Conservation (phyloP, 2,113 vertebrate species). For the Onychostruthus taczanowskii region DNA sequence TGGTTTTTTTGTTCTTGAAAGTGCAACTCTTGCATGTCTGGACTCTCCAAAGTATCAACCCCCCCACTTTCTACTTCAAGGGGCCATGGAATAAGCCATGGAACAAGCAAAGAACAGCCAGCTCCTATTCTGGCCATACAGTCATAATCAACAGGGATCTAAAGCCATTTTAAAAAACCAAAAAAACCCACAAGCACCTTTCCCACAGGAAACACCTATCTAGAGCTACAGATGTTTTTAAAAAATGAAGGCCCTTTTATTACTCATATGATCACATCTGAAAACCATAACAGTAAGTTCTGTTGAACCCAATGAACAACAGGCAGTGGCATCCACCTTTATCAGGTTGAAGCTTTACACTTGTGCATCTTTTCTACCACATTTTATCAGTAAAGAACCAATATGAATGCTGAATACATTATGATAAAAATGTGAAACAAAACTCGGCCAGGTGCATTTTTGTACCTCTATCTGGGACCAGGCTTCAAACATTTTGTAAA, state of each 20-base stretch:
- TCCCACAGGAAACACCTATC: neutral
- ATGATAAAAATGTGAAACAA: neutral
- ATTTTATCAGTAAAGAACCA: neutral
- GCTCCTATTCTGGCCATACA: neutral
- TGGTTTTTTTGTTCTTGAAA: neutral
- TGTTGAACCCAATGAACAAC: neutral
- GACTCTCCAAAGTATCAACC: neutral
- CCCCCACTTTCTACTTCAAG: neutral
- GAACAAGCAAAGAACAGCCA: neutral
- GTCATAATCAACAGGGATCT: neutral
- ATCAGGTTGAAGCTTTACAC: neutral
- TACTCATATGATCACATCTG: neutral
- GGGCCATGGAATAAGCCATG: neutral
- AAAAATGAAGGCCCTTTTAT: neutral
- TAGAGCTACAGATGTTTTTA: neutral
- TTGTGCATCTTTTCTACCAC: neutral
- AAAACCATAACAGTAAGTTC: neutral
- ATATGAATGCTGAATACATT: neutral
- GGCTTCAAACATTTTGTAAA: neutral
- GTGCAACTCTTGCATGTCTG: neutral
- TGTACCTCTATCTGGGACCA: neutral
- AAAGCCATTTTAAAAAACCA: neutral
- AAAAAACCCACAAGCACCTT: neutral
- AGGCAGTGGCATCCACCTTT: neutral
- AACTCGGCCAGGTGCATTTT: neutral